Evolutionary conservation across 2,113 vertebrate species (phyloP).

Genomic region (Miniopterus natalensis): DNA sequence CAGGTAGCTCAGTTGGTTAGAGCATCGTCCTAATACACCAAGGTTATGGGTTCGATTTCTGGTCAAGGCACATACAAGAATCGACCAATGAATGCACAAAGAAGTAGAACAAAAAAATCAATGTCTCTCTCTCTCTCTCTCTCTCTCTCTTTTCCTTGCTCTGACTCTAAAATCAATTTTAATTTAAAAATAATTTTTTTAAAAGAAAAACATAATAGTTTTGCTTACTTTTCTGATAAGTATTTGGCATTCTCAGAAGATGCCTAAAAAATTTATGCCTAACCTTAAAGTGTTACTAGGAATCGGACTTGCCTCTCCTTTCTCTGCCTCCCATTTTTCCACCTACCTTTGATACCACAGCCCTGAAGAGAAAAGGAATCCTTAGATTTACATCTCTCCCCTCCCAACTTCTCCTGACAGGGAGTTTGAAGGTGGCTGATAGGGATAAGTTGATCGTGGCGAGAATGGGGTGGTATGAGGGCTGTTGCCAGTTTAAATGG

Average conservation of each 20-base stretch:
- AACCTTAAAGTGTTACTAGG: neutral
- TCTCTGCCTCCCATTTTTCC: neutral
- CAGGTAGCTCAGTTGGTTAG: neutral
- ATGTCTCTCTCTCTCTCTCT: too few relatives aligned
- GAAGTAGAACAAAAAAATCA: too few relatives aligned
- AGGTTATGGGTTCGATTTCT: neutral
- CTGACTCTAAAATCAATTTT: too few relatives aligned
- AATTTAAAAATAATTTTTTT: neutral
- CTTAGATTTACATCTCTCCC: neutral
- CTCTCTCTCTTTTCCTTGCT: too few relatives aligned
- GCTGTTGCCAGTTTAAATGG: neutral
- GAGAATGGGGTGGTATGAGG: neutral
- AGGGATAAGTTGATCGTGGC: neutral
- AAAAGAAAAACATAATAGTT: neutral
- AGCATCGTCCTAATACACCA: neutral
- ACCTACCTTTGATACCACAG: neutral
- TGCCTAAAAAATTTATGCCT: neutral
- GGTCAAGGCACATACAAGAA: neutral
- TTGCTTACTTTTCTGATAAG: conserved; percentile 23
- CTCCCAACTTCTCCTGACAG: neutral
- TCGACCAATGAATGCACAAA: neutral
- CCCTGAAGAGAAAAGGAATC: neutral
- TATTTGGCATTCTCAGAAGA: neutral
- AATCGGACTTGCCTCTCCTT: neutral
- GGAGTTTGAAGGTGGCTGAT: neutral